These are phyloP conservation scores for Onthophagus sagittarius DNA, from an alignment of 2,888 invertebrate genomes.

Conservation along the genomic window DNA sequence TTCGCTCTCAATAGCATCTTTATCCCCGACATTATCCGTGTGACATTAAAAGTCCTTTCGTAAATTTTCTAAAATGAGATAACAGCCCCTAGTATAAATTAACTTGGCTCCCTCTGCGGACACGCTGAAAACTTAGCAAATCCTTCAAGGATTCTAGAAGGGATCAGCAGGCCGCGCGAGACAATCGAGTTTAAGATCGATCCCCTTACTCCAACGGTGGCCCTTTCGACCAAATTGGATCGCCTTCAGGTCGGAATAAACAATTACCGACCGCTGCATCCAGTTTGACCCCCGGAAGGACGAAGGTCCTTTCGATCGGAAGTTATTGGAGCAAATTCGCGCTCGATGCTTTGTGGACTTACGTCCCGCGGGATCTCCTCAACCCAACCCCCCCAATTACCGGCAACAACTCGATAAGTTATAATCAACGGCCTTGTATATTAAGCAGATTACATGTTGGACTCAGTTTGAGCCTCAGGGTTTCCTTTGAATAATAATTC, in stretches of 20 bases:
- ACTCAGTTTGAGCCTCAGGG: neutral
- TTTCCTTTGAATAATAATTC: neutral
- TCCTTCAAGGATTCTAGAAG: neutral
- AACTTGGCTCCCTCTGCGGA: neutral
- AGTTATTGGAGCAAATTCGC: neutral
- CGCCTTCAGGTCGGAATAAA: neutral
- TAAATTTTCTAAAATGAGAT: neutral
- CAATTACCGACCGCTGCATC: neutral
- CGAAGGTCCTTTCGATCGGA: neutral
- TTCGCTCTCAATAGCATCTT: neutral
- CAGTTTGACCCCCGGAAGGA: neutral
- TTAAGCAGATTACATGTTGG: neutral
- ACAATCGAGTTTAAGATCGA: neutral
- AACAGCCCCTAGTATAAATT: neutral
- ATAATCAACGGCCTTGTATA: neutral
- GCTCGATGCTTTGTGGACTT: neutral
- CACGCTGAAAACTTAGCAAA: neutral
- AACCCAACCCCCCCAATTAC: neutral
- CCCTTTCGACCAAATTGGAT: neutral
- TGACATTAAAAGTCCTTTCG: neutral
- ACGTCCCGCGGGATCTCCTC: neutral
- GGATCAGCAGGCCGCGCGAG: neutral
- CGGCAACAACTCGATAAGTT: neutral
- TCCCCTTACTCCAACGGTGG: neutral
- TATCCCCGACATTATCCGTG: neutral